Evolutionary conservation across 2,113 vertebrate species (phyloP).

Genomic region (Copsychus sechellarum): DNA sequence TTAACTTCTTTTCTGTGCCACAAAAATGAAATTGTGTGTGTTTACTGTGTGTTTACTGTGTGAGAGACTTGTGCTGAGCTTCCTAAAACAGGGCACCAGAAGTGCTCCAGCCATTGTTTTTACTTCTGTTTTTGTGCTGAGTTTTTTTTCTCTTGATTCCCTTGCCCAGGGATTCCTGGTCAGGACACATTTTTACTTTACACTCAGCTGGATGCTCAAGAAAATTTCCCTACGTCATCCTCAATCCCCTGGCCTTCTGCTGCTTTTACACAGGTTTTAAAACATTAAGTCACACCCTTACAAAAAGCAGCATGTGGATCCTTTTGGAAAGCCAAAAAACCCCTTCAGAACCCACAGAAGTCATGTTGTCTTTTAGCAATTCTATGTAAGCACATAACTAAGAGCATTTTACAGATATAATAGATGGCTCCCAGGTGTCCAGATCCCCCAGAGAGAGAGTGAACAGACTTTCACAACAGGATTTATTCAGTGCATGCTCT

Average conservation of each 20-base stretch:
- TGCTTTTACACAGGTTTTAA: not conserved
- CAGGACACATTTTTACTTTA: not conserved
- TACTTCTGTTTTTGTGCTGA: not conserved
- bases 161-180: not conserved
- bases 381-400: not conserved
- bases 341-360: not conserved
- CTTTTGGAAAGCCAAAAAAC: not conserved
- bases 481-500: constrained; percentile 60
- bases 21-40: not conserved
- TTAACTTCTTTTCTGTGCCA: not conserved
- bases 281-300: not conserved
- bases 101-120: not conserved
- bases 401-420: not conserved
- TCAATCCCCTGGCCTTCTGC: not conserved
- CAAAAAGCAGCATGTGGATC: not conserved
- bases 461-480: not conserved
- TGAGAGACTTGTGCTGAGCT: not conserved
- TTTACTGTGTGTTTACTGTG: not conserved
- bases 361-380: not conserved
- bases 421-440: not conserved
- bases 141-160: not conserved
- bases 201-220: not conserved
- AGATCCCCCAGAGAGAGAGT: not conserved
- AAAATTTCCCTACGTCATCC: not conserved
- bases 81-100: not conserved